Evolutionary conservation across 1,140 invertebrate genomes (phyloP), one percentile per base, ranked within the genome.

Genomic region (Drosophila saltans): DNA sequence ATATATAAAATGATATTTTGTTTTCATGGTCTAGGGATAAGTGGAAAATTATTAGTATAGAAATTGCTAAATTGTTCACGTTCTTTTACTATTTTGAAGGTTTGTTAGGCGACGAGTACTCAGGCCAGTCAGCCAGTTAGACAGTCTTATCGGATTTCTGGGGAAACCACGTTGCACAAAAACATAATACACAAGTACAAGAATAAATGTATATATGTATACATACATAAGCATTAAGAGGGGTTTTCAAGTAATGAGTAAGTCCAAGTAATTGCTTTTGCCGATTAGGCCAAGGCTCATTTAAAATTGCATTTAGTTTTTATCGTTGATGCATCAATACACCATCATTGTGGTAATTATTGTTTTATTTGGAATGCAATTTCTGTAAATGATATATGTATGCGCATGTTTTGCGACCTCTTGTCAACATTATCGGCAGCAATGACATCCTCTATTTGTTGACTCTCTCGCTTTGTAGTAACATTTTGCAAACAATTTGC

Each of bases 391-490:
- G 33, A 36, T 36, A 36, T 36, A 36, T 36, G 33, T 36, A 30
- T 30, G 28, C 4, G 4, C 4, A 4, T 30, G 4, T 30, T 48
- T 52, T 16, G 21, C 7, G 21, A 33, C 36, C 16, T 39, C 16
- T 39, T 40, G 57, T 59, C 33, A 39, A 59, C 57, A 59, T 24
- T 59, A 40, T 59, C 33, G 30, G 3, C 56, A 58, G 3, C 56
- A 58, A n/a, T 36, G 56, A 36, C 56, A 58, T 58, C 56, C 56
- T 58, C 33, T 57, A 24, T 57, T 57, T 57, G 28, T 57, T 33
- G 30, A 30, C 55, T 57, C 8, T 16, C 16, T 16, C 16, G 16
- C 16, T 39, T 21, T 11, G 28, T 59, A 52, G 9, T 52, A 1
- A 26, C 21, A 52, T 52, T 52, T 59, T 16, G 57, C 21, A 40